Base-by-base conservation (phyloP, 2,113 vertebrate species). In the Butorides virescens region DNA sequence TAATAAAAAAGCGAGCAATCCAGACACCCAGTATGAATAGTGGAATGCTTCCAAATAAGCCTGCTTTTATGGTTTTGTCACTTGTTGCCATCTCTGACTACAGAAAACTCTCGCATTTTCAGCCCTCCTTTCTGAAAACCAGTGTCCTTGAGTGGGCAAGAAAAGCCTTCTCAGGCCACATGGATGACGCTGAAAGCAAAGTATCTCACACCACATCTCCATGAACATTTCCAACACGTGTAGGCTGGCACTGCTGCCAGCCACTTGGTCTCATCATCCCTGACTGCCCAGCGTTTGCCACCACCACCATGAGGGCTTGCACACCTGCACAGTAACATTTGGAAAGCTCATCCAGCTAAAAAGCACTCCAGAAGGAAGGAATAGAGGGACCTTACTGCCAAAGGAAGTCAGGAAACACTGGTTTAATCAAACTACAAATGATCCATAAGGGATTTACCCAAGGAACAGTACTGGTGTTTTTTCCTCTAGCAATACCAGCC, bases 191-290 rank as follows among this genome's bases (percentile, higher is more conserved):
- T 59, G 61, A 66, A 66, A 49, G 46, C 18, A 23, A 74, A 56
- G 18, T 5, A 39, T 29, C 30, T 73, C 62, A 29, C 30, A 34
- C 6, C 13, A 19, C 46, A 53, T 7, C 18, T 44, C 55, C 17
- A 13, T 1, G 15, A 81, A 53, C 32, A 11, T n/a, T 83, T 84
- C 81, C 0, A 2, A 49, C 16, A 34, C 0, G 0, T 4, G 13
- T 10, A 56, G 14, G 58, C 67, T 76, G 67, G 13, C 44, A 53
- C 18, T 47, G 39, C 52, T 78, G 13, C 71, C 61, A 50, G 37
- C 21, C 52, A 25, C 37, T 67, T 46, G 30, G 9, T 72, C 37
- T 59, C 66, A 27, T 44, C 23, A 30, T 15, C 27, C n/a, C 56
- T 42, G 61, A 13, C 50, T 36, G 32, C 13, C 17, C 52, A 59